phyloP scores from a whole-genome alignment of 2,113 vertebrate species.

The Elephas maximus region DNA sequence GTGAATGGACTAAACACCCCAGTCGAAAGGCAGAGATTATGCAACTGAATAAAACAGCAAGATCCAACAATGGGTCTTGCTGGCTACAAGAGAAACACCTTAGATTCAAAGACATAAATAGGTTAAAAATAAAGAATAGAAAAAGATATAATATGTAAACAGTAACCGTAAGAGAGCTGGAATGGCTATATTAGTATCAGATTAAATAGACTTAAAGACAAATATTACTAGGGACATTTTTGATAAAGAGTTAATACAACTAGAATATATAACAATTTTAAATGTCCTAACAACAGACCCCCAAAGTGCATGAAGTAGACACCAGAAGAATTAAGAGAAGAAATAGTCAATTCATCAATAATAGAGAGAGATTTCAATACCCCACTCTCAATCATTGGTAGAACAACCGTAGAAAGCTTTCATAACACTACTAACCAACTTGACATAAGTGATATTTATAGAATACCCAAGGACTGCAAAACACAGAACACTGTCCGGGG shows the following conservation, averaged over 20 bases:
- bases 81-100: not conserved
- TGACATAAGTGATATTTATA: conserved; percentile 11
- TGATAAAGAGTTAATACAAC: not conserved
- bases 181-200: not conserved
- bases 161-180: not conserved
- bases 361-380: not conserved
- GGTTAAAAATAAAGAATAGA: not conserved
- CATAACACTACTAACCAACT: not conserved
- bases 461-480: not conserved
- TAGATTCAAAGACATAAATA: not conserved
- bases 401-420: not conserved
- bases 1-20: not conserved
- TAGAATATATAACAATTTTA: not conserved
- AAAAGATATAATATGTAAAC: not conserved
- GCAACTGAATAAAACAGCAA: not conserved
- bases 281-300: not conserved
- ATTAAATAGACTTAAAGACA: not conserved
- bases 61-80: not conserved
- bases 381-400: conserved; percentile 20
- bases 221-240: not conserved
- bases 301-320: not conserved
- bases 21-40: not conserved
- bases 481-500: not conserved
- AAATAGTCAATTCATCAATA: not conserved
- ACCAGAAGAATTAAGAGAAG: not conserved